Conservation (phyloP, 1,140 invertebrate species). For the Dufourea novaeangliae region DNA sequence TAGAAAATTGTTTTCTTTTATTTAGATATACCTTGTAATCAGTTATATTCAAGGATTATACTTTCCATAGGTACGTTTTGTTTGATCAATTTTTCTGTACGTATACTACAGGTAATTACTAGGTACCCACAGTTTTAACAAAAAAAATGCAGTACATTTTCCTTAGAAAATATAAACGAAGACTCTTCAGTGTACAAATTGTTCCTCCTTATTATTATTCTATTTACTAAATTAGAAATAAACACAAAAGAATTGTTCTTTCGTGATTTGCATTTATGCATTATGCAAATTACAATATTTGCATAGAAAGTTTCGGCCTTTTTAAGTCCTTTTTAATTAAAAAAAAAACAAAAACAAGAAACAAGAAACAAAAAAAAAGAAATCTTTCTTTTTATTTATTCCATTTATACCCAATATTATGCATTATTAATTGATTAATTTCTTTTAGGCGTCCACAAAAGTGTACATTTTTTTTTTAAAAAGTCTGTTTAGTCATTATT, state of each 20-base stretch:
- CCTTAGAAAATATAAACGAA: slow-evolving; percentile 63
- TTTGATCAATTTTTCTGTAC: slow-evolving; percentile 57
- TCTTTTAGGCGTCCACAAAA: slow-evolving; percentile 48
- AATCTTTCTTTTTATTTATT: not conserved
- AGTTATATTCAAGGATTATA: slow-evolving; percentile 63
- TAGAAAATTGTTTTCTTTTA: slow-evolving; percentile 63
- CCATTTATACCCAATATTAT: slow-evolving; percentile 40
- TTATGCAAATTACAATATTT: too few relatives aligned
- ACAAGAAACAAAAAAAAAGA: not conserved
- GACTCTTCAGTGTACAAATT: slow-evolving; percentile 55
- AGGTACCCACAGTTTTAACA: slow-evolving; percentile 43
- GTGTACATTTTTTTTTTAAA: slow-evolving; percentile 3
- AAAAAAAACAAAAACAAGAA: not conserved
- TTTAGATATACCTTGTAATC: slow-evolving; percentile 58
- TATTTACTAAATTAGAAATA: slow-evolving; percentile 39
- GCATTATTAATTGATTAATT: slow-evolving; percentile 40
- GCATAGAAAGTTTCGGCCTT: slow-evolving; percentile 17
- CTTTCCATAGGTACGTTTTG: slow-evolving; percentile 63
- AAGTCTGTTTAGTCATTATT: slow-evolving; percentile 5
- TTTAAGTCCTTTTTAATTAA: slow-evolving; percentile 29
- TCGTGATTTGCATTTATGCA: slow-evolving; percentile 3
- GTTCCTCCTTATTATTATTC: slow-evolving; percentile 34
- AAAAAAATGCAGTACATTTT: slow-evolving; percentile 45
- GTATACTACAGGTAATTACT: slow-evolving; percentile 55
- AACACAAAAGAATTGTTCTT: slow-evolving; percentile 9